A percentile compares a stretch with the other conserved stretches of the same genome.
Evolutionary conservation across 2,888 invertebrate species (phyloP).

Genomic region (Orthosia cruda): DNA sequence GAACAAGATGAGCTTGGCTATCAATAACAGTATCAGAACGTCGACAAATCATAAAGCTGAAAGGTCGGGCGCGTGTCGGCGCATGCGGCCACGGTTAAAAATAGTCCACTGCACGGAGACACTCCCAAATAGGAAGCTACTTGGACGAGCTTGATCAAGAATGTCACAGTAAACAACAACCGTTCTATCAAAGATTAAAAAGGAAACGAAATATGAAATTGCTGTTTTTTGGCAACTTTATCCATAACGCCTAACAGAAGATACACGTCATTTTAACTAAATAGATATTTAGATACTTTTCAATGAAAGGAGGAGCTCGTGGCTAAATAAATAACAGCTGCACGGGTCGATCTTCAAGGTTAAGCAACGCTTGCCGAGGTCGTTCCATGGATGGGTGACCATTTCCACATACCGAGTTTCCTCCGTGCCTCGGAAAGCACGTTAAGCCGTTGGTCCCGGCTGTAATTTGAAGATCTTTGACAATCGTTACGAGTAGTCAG

Average conservation of each 20-base stretch:
- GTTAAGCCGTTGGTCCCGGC: no score
- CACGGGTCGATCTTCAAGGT: no score
- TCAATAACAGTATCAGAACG: conserved; percentile 80
- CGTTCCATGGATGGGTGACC: no score
- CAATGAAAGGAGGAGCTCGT: no score
- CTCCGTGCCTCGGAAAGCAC: no score
- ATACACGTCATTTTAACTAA: no score
- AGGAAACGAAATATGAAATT: neutral
- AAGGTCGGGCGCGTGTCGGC: conserved; percentile 85
- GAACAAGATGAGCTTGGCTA: conserved; percentile 70
- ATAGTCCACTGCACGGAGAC: conserved; percentile 84
- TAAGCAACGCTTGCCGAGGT: no score
- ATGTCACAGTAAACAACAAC: conserved; percentile 67
- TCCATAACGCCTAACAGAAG: neutral
- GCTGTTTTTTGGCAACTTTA: neutral
- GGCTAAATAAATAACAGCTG: no score
- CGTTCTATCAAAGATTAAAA: conserved; percentile 37
- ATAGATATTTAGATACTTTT: neutral
- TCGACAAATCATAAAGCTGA: conserved; percentile 85
- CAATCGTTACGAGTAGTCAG: no score
- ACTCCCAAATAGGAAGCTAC: conserved; percentile 87
- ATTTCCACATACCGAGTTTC: no score
- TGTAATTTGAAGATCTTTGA: no score
- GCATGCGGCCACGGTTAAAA: conserved; percentile 84
- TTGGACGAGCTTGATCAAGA: conserved; percentile 77